These are phyloP conservation scores for Gallinago undulata DNA, from an alignment of 2,113 vertebrate species.

Conservation along the genomic window DNA sequence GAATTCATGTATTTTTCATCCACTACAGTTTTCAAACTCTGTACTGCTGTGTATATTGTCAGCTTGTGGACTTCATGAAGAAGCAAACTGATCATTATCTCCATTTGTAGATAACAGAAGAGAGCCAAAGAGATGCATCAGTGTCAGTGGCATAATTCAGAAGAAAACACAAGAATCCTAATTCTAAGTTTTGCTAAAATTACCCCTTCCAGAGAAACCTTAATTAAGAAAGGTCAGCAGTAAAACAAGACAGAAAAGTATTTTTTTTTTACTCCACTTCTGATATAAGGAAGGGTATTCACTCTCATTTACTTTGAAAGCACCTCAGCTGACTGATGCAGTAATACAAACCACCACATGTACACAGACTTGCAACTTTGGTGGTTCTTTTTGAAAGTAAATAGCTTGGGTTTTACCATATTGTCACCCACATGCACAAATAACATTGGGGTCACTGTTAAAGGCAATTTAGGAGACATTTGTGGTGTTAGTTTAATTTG, in stretches of 20 bases:
- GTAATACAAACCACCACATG: background rate
- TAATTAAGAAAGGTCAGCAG: background rate
- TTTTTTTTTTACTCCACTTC: rapidly evolving
- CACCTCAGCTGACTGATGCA: background rate
- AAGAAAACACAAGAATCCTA: background rate
- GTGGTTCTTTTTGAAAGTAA: background rate
- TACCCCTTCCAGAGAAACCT: background rate
- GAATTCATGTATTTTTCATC: background rate
- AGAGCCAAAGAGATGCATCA: background rate
- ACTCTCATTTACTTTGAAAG: background rate
- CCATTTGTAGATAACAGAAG: background rate
- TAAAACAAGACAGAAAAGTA: background rate
- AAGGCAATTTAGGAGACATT: background rate
- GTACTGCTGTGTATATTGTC: background rate
- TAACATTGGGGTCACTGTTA: rapidly evolving
- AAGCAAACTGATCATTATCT: background rate
- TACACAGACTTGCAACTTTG: background rate
- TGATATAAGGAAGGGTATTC: background rate
- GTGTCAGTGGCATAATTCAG: background rate
- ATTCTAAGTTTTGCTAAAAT: background rate
- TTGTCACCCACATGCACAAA: background rate
- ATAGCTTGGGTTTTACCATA: background rate
- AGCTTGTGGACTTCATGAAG: background rate
- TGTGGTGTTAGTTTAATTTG: background rate
- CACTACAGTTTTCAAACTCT: background rate